phyloP scores from a whole-genome alignment of 1,140 invertebrate species.

The Psilanteris sp. region DNA sequence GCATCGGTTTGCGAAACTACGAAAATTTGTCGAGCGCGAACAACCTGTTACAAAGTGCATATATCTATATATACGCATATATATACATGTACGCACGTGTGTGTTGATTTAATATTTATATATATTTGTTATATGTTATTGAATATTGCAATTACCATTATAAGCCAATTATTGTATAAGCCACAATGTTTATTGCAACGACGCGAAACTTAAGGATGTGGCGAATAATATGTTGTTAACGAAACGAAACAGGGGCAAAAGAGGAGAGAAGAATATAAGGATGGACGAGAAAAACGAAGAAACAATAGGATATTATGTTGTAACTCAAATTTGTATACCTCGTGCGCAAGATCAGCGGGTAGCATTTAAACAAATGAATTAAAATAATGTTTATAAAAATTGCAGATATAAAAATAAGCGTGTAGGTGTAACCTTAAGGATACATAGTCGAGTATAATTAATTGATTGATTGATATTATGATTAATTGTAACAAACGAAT shows the following conservation, averaged over 20 bases:
- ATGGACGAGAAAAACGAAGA: too few relatives aligned
- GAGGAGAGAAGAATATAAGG: too few relatives aligned
- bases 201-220: conserved; percentile 44
- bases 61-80: conserved; percentile 44
- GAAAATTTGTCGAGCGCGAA: conserved; percentile 18
- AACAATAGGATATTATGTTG: conserved; percentile 57
- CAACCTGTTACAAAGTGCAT: conserved; percentile 40
- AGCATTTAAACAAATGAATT: conserved; percentile 65
- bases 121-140: conserved; percentile 60
- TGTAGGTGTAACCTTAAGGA: conserved; percentile 45
- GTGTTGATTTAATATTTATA: conserved; percentile 56
- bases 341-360: conserved; percentile 62
- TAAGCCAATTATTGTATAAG: conserved; percentile 17
- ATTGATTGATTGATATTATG: conserved; percentile 1
- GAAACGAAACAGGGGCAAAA: too few relatives aligned
- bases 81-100: too few relatives aligned
- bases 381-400: conserved; percentile 67
- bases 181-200: conserved; percentile 43
- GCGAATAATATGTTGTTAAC: conserved; percentile 67
- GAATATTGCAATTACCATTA: conserved; percentile 31
- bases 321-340: conserved; percentile 67
- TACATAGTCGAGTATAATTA: conserved; percentile 52
- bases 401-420: conserved; percentile 47
- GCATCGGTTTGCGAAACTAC: too few relatives aligned
- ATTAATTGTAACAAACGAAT: conserved; percentile 20